phyloP scores from a whole-genome alignment of 2,113 vertebrate genomes.

The Cettia cetti region DNA sequence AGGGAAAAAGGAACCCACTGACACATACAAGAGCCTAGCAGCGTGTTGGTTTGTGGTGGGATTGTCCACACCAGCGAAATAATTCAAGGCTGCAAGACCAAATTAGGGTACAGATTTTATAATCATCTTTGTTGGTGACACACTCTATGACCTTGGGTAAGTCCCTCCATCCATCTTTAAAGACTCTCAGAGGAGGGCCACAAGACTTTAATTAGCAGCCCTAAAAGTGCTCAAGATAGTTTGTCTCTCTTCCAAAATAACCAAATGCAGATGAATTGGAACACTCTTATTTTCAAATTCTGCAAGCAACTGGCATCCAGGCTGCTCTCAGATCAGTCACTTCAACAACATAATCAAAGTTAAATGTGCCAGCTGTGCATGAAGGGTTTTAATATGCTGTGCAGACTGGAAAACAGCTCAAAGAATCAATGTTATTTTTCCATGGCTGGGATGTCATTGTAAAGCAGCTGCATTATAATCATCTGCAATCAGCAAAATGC shows the following conservation, averaged over 20 bases:
- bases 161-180: constrained; percentile 4
- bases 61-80: background rate
- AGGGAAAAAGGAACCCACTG: background rate
- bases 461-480: constrained; percentile 16
- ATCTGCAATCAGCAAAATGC: constrained; percentile 17
- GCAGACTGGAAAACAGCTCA: background rate
- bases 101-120: background rate
- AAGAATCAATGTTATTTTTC: constrained; percentile 15
- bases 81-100: background rate
- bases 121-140: background rate
- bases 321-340: constrained; percentile 20
- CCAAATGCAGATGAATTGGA: constrained; percentile 10
- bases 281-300: constrained; percentile 7
- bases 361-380: constrained; percentile 40
- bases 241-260: constrained; percentile 29
- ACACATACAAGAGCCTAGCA: background rate
- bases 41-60: background rate
- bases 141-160: background rate
- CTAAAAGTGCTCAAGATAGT: background rate
- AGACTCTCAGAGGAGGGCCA: background rate
- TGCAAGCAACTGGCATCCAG: constrained; percentile 2
- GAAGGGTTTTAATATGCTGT: background rate
- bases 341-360: constrained; percentile 25
- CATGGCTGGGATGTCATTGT: background rate
- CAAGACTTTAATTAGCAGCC: constrained; percentile 26